phyloP scores from a whole-genome alignment of 2,797 vertebrate genomes.

The Sarcoramphus papa region DNA sequence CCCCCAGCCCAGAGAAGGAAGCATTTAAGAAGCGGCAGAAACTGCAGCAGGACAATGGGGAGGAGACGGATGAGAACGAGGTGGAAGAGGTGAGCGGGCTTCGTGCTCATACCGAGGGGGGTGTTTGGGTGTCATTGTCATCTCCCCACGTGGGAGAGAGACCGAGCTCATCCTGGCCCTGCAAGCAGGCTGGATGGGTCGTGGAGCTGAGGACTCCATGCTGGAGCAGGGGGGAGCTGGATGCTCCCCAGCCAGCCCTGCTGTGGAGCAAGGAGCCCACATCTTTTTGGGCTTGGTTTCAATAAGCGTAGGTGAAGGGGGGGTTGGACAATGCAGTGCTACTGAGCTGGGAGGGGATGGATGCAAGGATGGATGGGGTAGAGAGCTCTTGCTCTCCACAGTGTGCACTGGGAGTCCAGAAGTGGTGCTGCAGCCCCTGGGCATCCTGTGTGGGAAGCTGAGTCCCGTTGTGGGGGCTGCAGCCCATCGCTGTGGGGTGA shows the following conservation, averaged over 20 bases:
- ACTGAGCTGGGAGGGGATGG: background rate
- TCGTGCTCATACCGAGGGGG: fast-evolving
- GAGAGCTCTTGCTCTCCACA: background rate
- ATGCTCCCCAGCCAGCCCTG: background rate
- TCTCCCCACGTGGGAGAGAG: fast-evolving
- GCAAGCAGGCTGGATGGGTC: background rate
- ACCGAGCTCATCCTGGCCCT: background rate
- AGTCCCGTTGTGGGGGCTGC: background rate
- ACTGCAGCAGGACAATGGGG: constrained; percentile 77
- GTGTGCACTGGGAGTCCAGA: background rate
- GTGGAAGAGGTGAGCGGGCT: constrained; percentile 77
- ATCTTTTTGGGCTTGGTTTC: background rate
- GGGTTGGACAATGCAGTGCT: background rate
- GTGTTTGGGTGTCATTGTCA: background rate
- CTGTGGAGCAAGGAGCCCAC: background rate
- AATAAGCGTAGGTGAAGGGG: background rate
- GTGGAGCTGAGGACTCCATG: fast-evolving
- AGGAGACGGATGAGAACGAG: constrained; percentile 89
- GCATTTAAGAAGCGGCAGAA: constrained; percentile 88
- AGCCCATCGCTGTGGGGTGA: background rate
- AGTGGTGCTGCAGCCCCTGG: background rate
- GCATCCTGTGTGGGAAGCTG: background rate
- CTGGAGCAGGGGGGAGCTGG: background rate
- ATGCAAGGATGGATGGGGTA: background rate
- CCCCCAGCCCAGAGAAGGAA: constrained; percentile 87